Conservation (phyloP, 2,888 invertebrate species). For the Eupsilia transversa region DNA sequence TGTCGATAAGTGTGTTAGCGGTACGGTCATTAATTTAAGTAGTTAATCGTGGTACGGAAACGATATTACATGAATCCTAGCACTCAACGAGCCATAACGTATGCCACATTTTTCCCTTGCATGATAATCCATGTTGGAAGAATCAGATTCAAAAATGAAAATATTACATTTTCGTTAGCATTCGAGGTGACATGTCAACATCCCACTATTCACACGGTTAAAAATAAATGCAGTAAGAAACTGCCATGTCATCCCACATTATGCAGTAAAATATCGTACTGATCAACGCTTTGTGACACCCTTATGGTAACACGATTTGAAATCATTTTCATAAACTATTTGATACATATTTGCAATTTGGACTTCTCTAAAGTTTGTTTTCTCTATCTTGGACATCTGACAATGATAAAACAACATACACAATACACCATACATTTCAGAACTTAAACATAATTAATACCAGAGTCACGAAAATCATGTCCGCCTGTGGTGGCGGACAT, state of each 20-base stretch:
- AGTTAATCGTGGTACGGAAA: neutral
- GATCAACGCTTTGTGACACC: neutral
- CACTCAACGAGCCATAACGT: too few relatives aligned
- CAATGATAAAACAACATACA: neutral
- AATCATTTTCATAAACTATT: neutral
- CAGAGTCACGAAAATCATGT: constrained; percentile 39
- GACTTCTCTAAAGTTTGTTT: neutral
- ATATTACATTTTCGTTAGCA: neutral
- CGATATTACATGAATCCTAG: neutral
- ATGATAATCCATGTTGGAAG: neutral
- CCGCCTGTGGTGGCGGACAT: too few relatives aligned
- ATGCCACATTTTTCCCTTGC: too few relatives aligned
- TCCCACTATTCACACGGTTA: neutral
- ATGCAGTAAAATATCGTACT: neutral
- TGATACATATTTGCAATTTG: neutral
- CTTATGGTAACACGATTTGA: neutral
- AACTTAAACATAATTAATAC: constrained; percentile 8
- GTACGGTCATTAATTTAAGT: constrained; percentile 17
- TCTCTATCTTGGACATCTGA: neutral
- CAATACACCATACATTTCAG: neutral
- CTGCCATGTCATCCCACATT: neutral
- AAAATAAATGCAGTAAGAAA: neutral
- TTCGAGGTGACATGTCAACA: neutral
- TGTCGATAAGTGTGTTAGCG: constrained; percentile 8
- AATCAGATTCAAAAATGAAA: neutral